Percentiles rank a stretch among this genome's conserved stretches.
Evolutionary conservation across 2,797 vertebrate genomes (phyloP).

Genomic region (Meda fulgida): DNA sequence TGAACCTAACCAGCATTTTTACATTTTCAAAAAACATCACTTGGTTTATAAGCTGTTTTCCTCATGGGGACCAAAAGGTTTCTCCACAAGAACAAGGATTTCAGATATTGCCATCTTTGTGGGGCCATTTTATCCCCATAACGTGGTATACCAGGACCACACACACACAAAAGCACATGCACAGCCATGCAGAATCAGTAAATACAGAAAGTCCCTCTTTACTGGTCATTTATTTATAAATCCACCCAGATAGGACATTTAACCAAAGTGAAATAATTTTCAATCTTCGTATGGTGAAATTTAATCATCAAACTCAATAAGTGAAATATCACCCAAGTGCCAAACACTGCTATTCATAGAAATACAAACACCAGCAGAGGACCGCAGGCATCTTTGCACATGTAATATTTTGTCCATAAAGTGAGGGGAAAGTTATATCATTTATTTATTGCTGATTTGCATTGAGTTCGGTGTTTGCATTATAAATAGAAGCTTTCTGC

Average conservation of each 20-base stretch:
- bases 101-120: too few relatives aligned
- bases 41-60: too few relatives aligned
- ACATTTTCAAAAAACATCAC: too few relatives aligned
- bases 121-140: too few relatives aligned
- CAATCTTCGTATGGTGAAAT: neutral
- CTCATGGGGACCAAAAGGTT: too few relatives aligned
- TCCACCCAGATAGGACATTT: neutral
- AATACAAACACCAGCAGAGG: constrained; percentile 11
- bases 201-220: neutral
- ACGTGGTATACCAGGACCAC: too few relatives aligned
- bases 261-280: neutral
- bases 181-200: neutral
- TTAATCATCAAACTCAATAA: constrained; percentile 11
- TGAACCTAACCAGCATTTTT: too few relatives aligned
- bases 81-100: too few relatives aligned
- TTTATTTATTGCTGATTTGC: neutral
- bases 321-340: neutral
- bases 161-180: too few relatives aligned
- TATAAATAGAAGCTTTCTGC: neutral
- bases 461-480: neutral
- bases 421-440: neutral
- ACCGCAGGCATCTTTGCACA: neutral
- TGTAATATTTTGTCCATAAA: neutral
- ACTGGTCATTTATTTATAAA: neutral
- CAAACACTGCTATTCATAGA: constrained; percentile 7